phyloP scores from a whole-genome alignment of 2,888 invertebrate species.

The Spisula solida region DNA sequence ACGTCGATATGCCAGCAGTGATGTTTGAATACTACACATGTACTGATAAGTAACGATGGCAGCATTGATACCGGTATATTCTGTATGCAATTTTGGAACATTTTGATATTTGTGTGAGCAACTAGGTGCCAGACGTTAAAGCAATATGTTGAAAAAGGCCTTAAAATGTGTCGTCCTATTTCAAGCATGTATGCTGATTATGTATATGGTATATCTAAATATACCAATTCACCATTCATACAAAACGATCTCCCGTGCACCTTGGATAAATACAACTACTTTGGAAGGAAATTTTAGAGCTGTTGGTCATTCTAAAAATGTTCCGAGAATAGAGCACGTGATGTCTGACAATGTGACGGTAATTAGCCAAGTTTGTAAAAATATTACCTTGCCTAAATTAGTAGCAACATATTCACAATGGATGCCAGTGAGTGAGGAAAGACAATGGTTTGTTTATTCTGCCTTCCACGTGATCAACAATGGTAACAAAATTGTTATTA shows the following conservation, averaged over 20 bases:
- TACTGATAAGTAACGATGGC: no score
- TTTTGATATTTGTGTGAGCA: no score
- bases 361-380: background rate
- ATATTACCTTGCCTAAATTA: background rate
- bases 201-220: background rate
- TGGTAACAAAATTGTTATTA: background rate
- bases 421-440: background rate
- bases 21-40: no score
- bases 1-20: no score
- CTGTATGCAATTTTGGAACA: no score
- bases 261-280: background rate
- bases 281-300: background rate
- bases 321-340: background rate
- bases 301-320: background rate
- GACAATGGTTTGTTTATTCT: background rate
- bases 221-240: no score
- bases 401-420: background rate
- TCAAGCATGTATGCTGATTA: background rate
- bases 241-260: background rate
- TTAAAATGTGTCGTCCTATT: no score
- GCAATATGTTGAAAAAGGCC: no score
- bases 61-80: no score
- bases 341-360: background rate
- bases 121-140: no score
- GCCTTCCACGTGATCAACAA: background rate